Evolutionary conservation across 2,113 vertebrate genomes (phyloP).

Genomic region (Arizona elegans): DNA sequence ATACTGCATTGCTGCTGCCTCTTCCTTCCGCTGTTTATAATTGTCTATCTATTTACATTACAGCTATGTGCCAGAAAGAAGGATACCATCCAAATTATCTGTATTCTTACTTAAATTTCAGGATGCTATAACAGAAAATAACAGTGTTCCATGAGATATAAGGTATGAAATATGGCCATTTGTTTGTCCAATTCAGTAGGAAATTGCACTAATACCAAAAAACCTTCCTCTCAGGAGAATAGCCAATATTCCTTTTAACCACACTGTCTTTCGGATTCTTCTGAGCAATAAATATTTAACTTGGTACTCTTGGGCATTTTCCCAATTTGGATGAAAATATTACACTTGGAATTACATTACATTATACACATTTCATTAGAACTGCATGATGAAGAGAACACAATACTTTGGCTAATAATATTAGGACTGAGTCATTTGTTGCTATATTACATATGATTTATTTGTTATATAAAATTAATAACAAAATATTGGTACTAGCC

Average conservation of each 20-base stretch:
- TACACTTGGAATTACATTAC: neutral
- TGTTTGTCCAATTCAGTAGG: neutral
- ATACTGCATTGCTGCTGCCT: too few relatives aligned
- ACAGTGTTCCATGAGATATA: neutral
- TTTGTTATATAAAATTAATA: conserved; percentile 10
- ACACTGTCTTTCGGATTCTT: neutral
- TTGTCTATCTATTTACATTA: neutral
- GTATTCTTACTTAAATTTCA: neutral
- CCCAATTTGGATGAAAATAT: neutral
- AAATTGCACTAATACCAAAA: neutral
- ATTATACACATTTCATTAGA: neutral
- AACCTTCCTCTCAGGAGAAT: neutral
- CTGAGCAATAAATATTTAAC: conserved; percentile 21
- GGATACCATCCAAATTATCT: neutral
- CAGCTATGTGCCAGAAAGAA: neutral
- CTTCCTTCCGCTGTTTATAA: too few relatives aligned
- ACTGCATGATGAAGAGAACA: neutral
- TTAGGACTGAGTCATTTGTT: neutral
- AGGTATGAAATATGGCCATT: neutral
- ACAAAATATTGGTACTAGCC: neutral
- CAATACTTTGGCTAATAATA: neutral
- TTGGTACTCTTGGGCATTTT: neutral
- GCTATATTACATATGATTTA: neutral
- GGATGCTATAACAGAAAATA: neutral
- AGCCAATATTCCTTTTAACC: conserved; percentile 13